These are phyloP conservation scores for Bolinopsis microptera DNA, from an alignment of 37 sponge, comb jelly and placozoan genomes.

Conservation along the genomic window DNA sequence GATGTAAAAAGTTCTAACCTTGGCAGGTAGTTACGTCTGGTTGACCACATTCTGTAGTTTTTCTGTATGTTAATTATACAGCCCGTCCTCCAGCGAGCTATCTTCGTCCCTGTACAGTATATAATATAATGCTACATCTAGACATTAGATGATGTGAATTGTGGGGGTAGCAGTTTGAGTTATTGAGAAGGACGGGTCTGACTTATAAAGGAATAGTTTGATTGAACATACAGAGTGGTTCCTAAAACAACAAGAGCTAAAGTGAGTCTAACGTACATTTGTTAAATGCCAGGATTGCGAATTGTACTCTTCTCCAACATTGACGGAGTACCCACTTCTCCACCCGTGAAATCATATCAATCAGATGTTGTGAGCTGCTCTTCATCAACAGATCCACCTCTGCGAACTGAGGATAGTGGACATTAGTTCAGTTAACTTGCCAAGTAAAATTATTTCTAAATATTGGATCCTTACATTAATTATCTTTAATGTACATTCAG, in stretches of 20 bases:
- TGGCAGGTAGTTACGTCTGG: slow-evolving; percentile 76
- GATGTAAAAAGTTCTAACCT: slow-evolving; percentile 68
- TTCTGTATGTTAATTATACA: slow-evolving; percentile 73
- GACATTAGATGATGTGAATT: too few relatives aligned
- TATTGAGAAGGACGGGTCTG: too few relatives aligned
- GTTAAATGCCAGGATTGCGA: slow-evolving; percentile 83
- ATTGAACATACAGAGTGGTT: neutral
- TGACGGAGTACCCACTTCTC: slow-evolving; percentile 79
- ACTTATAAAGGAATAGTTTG: neutral
- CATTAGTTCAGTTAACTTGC: neutral
- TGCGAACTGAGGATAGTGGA: slow-evolving; percentile 79
- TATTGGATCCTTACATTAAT: too few relatives aligned
- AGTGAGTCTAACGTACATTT: slow-evolving; percentile 82
- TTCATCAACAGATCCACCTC: slow-evolving; percentile 93
- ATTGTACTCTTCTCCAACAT: slow-evolving; percentile 90
- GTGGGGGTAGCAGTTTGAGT: too few relatives aligned
- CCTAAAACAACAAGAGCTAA: neutral
- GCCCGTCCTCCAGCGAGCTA: slow-evolving; percentile 9
- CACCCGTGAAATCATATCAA: slow-evolving; percentile 71
- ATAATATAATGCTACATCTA: too few relatives aligned
- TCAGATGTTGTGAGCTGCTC: slow-evolving; percentile 77
- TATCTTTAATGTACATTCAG: too few relatives aligned
- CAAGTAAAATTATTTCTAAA: neutral
- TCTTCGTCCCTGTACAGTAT: slow-evolving; percentile 44
- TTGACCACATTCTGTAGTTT: slow-evolving; percentile 75